These are phyloP conservation scores for Noctua janthina DNA, from an alignment of 2,888 invertebrate species.

Conservation along the genomic window DNA sequence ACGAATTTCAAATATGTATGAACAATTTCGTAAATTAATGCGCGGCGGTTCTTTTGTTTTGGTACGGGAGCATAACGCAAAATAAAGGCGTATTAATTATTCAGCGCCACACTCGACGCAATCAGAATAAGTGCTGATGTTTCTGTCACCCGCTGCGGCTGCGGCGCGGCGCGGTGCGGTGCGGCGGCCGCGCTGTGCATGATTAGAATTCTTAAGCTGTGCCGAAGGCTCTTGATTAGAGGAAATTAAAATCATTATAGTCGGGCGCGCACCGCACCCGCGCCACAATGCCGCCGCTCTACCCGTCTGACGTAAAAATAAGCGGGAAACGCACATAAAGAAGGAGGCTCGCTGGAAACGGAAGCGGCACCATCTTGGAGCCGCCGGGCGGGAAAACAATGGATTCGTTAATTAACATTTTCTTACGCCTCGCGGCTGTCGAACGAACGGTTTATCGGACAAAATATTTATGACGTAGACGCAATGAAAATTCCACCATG, in stretches of 20 bases:
- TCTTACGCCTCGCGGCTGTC: conserved; percentile 92
- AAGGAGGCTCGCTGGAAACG: conserved; percentile 89
- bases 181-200: conserved; percentile 79
- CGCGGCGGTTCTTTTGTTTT: conserved; percentile 84
- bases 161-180: conserved; percentile 66
- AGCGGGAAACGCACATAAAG: conserved; percentile 89
- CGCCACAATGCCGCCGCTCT: conserved; percentile 85
- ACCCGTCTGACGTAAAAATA: conserved; percentile 87
- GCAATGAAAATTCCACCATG: conserved; percentile 86
- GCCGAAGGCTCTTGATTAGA: conserved; percentile 90
- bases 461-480: conserved; percentile 90
- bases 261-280: conserved; percentile 80
- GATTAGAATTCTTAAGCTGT: conserved; percentile 90
- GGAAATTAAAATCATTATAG: conserved; percentile 91
- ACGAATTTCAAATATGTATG: conserved; percentile 68
- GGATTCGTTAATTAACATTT: conserved; percentile 95
- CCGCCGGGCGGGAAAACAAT: conserved; percentile 93
- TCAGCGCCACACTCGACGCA: conserved; percentile 90
- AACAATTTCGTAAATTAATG: conserved; percentile 84
- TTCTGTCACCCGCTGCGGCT: conserved; percentile 86
- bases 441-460: conserved; percentile 91
- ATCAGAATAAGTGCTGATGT: conserved; percentile 91
- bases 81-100: conserved; percentile 90
- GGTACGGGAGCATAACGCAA: conserved; percentile 80
- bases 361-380: conserved; percentile 91